Evolutionary conservation across 1,140 invertebrate species (phyloP), one percentile per base, ranked within the genome.

Genomic region (Venturia canescens): DNA sequence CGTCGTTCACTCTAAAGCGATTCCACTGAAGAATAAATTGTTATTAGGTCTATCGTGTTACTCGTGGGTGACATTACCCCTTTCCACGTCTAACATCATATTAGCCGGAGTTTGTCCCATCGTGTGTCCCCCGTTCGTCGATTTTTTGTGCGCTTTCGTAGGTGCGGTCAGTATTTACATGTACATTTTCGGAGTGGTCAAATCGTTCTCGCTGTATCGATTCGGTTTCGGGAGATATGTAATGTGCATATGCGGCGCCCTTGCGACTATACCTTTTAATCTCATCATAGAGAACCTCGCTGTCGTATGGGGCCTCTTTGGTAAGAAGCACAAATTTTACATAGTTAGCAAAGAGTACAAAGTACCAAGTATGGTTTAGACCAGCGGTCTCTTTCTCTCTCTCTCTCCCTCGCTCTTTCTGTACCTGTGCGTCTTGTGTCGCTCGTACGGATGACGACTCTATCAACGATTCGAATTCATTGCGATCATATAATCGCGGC

Each of bases 171-270:
- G 98, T 90, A 95, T 98, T 85, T 99, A 98, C 89, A 98, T 99
- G 96, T 99, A 98, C 88, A 94, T 99, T 60, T 98, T 99, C 92
- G 98, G 98, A 81, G 97, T 98, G 0, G 94, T 98, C 31, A 98
- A 98, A 89, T 99, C 98, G 38, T 99, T 99, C 88, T 97, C 96
- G 13, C 91, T 98, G 0, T 95, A 97, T 86, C 94, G 97, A 84
- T 96, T 97, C 86, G 98, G 98, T 7, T 86, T 96, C 69, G 84
- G 95, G 6, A 95, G 95, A 88, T 98, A 98, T 89, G 86, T 96
- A 38, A 89, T 98, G 13, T 97, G 97, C 88, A 94, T 98, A 60
- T 92, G 95, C 75, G 97, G 97, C 27, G 96, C 97, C n/a, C 90
- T 98, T 13, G 94, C 95, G 63, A 97, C 97, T 60, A 98, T 98